These are phyloP conservation scores for Pteropus rufus DNA, from an alignment of 2,797 vertebrate species.

Conservation along the genomic window DNA sequence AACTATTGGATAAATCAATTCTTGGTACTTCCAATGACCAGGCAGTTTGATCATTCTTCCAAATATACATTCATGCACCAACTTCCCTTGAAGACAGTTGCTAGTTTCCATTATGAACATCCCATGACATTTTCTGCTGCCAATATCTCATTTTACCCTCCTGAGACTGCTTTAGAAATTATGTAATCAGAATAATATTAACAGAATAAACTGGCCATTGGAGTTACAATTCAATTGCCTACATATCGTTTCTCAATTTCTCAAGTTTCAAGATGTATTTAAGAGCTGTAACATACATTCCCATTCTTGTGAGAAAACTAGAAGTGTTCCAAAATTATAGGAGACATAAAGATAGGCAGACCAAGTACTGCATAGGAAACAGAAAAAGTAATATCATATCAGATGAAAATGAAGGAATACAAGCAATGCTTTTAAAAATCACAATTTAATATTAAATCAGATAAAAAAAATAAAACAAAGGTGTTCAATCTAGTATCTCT, in stretches of 20 bases:
- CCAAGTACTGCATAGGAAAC: not conserved
- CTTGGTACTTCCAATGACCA: not conserved
- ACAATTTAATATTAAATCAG: not conserved
- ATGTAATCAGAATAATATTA: not conserved
- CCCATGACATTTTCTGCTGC: not conserved
- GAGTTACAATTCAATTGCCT: not conserved
- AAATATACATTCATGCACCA: not conserved
- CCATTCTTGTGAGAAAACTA: not conserved
- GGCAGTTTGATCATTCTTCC: not conserved
- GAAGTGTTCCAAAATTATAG: not conserved
- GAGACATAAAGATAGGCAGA: not conserved
- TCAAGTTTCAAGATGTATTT: not conserved
- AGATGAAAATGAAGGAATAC: not conserved
- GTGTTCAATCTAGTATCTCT: not conserved
- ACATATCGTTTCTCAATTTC: not conserved
- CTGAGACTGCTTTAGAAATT: not conserved
- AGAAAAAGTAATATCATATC: not conserved
- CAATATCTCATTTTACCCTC: not conserved
- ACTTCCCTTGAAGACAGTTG: not conserved
- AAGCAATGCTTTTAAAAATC: not conserved
- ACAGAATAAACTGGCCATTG: not conserved
- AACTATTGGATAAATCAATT: not conserved
- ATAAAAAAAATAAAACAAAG: not conserved
- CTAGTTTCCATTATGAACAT: not conserved
- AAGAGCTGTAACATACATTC: not conserved